Evolutionary conservation across 2,888 invertebrate species (phyloP).

Genomic region (Melangyna quadrimaculata): DNA sequence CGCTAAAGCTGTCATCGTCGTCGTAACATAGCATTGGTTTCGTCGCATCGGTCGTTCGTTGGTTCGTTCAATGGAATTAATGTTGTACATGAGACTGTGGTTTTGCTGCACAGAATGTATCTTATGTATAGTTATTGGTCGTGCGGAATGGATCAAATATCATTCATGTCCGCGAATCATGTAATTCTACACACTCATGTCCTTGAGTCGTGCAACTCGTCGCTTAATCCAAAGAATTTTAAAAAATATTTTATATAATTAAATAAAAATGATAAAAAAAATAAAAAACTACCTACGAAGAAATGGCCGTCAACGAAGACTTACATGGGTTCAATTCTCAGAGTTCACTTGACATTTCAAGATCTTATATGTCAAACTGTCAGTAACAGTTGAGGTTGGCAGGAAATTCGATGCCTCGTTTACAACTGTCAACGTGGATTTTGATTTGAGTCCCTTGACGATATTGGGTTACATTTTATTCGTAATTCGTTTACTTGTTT

Average conservation of each 20-base stretch:
- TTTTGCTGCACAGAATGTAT: slow-evolving; percentile 45
- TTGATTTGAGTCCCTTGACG: slow-evolving; percentile 52
- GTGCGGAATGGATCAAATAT: slow-evolving; percentile 65
- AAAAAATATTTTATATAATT: slow-evolving; percentile 31
- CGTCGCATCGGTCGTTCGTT: neutral
- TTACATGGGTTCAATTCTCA: slow-evolving; percentile 32
- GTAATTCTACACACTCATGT: slow-evolving; percentile 51
- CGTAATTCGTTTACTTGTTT: neutral
- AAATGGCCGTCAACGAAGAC: slow-evolving; percentile 52
- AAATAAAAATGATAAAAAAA: neutral
- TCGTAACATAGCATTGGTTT: neutral
- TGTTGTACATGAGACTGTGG: slow-evolving; percentile 24
- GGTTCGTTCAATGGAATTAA: neutral
- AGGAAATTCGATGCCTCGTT: slow-evolving; percentile 57
- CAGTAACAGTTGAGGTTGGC: slow-evolving; percentile 62
- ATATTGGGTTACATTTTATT: slow-evolving; percentile 56
- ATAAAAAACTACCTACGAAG: neutral
- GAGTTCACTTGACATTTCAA: slow-evolving; percentile 48
- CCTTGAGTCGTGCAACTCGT: slow-evolving; percentile 39
- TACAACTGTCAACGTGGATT: slow-evolving; percentile 49
- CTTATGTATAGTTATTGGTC: slow-evolving; percentile 11
- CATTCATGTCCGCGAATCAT: slow-evolving; percentile 65
- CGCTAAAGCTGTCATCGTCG: slow-evolving; percentile 9
- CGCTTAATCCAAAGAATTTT: slow-evolving; percentile 49
- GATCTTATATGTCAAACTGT: slow-evolving; percentile 56